Conservation (phyloP, 2,113 vertebrate genomes). For the Prunella himalayana region DNA sequence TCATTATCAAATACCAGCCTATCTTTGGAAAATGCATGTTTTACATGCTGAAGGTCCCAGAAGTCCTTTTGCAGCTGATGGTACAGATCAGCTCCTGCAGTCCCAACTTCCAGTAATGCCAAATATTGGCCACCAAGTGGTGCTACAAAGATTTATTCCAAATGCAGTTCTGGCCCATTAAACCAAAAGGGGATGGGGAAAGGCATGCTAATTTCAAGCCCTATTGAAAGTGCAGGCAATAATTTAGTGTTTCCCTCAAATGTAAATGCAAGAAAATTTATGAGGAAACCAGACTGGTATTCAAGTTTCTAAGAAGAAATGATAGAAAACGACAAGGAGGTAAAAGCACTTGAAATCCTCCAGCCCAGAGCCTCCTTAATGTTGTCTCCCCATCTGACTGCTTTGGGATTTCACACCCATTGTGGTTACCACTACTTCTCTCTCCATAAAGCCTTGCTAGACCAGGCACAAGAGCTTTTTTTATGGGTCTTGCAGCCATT, state of each 20-base stretch:
- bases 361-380: neutral
- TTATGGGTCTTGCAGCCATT: neutral
- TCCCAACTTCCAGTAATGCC: neutral
- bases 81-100: neutral
- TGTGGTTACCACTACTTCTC: neutral
- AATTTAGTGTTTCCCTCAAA: neutral
- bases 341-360: neutral
- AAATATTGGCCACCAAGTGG: neutral
- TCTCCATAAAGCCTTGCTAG: neutral
- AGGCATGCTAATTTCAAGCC: neutral
- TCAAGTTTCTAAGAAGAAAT: neutral
- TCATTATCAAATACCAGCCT: neutral
- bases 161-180: neutral
- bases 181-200: neutral
- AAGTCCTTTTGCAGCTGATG: neutral
- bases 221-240: neutral
- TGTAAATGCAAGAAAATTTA: neutral
- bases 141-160: neutral
- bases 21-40: constrained; percentile 14
- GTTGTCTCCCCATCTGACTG: neutral
- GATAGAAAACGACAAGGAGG: neutral
- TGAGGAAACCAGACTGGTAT: neutral
- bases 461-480: neutral
- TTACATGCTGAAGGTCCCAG: neutral
- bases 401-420: neutral